These are phyloP conservation scores for Adoxophyes honmai DNA, from an alignment of 1,140 invertebrate species.

Conservation along the genomic window DNA sequence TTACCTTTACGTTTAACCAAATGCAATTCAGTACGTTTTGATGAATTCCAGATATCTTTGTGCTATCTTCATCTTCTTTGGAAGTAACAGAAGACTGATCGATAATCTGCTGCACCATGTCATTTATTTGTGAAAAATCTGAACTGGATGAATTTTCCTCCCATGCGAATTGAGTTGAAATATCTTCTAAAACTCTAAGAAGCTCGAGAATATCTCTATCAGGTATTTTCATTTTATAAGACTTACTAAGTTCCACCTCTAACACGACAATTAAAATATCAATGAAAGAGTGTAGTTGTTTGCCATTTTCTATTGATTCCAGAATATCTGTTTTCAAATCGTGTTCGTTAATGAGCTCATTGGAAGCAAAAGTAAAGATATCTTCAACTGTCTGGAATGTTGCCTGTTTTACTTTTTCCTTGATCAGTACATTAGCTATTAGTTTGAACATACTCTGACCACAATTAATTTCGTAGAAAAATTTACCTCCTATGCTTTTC, in stretches of 20 bases:
- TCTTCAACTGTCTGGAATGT: slow-evolving; percentile 45
- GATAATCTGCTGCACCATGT: slow-evolving; percentile 74
- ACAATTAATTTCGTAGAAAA: slow-evolving; percentile 60
- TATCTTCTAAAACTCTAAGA: slow-evolving; percentile 41
- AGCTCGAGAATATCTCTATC: slow-evolving; percentile 35
- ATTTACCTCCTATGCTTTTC: slow-evolving; percentile 47
- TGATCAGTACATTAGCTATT: slow-evolving; percentile 40
- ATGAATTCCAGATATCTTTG: slow-evolving; percentile 79
- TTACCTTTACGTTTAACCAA: slow-evolving; percentile 88
- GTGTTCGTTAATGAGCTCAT: slow-evolving; percentile 40
- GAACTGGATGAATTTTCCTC: slow-evolving; percentile 51
- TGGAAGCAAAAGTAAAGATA: slow-evolving; percentile 47
- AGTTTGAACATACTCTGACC: slow-evolving; percentile 57
- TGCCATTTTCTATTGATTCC: slow-evolving; percentile 57
- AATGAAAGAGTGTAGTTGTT: slow-evolving; percentile 60
- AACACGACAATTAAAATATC: slow-evolving; percentile 43
- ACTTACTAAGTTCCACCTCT: slow-evolving; percentile 37
- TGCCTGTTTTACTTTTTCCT: slow-evolving; percentile 22
- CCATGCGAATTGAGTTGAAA: slow-evolving; percentile 55
- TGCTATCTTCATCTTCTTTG: slow-evolving; percentile 34
- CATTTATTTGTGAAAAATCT: slow-evolving; percentile 78
- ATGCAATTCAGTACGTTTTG: slow-evolving; percentile 85
- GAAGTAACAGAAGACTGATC: slow-evolving; percentile 44
- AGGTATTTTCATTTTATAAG: slow-evolving; percentile 33
- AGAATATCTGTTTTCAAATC: slow-evolving; percentile 41